A percentile compares a stretch with the other conserved stretches of the same genome.
These are phyloP conservation scores for Squalus acanthias DNA, from an alignment of 2,797 vertebrate genomes.

Conservation along the genomic window DNA sequence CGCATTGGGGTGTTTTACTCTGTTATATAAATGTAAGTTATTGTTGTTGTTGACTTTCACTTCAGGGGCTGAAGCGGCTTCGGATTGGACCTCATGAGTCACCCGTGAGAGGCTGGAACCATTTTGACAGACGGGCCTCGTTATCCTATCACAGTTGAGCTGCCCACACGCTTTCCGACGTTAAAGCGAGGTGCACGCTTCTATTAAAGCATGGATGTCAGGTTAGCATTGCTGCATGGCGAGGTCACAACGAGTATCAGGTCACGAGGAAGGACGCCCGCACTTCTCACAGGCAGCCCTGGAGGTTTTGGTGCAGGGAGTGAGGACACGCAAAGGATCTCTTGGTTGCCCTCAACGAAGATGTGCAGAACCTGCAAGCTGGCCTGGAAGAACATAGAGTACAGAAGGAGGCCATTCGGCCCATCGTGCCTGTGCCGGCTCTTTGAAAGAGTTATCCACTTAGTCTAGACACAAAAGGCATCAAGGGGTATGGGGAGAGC, in stretches of 20 bases:
- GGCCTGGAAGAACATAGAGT: neutral
- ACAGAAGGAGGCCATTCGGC: neutral
- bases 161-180: neutral
- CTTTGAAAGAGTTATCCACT: neutral
- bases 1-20: neutral
- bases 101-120: neutral
- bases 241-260: neutral
- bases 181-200: neutral
- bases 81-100: neutral
- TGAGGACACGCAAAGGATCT: neutral
- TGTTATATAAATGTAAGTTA: neutral
- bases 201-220: neutral
- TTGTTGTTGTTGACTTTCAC: neutral
- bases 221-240: neutral
- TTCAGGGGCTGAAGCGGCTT: neutral
- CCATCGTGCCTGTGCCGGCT: neutral
- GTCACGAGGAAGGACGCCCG: neutral
- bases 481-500: no score
- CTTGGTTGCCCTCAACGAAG: neutral
- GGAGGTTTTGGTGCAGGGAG: neutral
- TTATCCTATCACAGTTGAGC: neutral
- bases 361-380: neutral
- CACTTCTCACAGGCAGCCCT: neutral
- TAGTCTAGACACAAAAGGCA: neutral
- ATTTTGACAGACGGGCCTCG: neutral